phyloP scores from a whole-genome alignment of 2,113 vertebrate species.

The Clarias batrachus region DNA sequence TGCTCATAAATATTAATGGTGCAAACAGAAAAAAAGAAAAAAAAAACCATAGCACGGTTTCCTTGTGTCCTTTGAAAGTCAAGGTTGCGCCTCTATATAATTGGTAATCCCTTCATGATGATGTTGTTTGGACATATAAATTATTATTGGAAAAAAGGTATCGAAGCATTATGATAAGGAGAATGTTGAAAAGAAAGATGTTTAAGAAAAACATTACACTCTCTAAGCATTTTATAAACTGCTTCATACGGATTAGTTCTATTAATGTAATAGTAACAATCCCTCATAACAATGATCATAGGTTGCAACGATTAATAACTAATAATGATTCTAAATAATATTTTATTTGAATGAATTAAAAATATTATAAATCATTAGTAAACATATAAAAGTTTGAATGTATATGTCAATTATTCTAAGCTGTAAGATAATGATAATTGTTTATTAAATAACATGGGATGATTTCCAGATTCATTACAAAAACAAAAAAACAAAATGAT shows the following conservation, averaged over 20 bases:
- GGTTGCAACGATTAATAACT: background rate
- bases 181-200: background rate
- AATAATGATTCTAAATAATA: background rate
- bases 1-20: constrained; percentile 59
- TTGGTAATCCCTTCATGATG: constrained; percentile 44
- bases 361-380: too few species aligned
- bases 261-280: background rate
- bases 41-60: constrained; percentile 21
- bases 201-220: background rate
- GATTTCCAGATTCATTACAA: background rate
- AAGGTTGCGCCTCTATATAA: constrained; percentile 54
- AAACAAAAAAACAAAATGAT: too few species aligned
- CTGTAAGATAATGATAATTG: background rate
- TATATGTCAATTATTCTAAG: background rate
- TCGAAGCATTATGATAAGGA: background rate
- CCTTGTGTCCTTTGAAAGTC: constrained; percentile 45
- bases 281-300: background rate
- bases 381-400: background rate
- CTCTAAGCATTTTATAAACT: background rate
- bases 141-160: background rate
- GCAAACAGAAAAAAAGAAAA: constrained; percentile 17
- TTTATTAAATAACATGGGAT: background rate
- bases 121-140: constrained; percentile 32
- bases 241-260: background rate
- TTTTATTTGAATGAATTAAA: background rate